phyloP scores from a whole-genome alignment of 92 coral and sea anemone species.

The Paramuricea clavata region DNA sequence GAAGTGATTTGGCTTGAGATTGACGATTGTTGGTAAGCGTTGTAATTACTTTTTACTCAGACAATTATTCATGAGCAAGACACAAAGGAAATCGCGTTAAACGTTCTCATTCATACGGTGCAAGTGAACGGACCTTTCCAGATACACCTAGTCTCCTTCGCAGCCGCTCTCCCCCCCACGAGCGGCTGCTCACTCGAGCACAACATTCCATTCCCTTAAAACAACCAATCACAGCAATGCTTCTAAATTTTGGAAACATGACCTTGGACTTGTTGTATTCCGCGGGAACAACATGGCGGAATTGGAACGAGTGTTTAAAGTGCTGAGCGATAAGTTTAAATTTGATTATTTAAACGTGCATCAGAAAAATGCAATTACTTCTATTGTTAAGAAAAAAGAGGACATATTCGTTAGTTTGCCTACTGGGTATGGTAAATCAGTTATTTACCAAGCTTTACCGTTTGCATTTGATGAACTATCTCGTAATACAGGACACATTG shows the following conservation, averaged over 20 bases:
- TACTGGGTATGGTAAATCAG: constrained; percentile 58
- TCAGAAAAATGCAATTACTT: background rate
- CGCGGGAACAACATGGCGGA: background rate
- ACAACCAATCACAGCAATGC: background rate
- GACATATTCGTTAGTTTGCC: constrained; percentile 56
- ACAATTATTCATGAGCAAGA: no score
- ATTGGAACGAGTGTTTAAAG: background rate
- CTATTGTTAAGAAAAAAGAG: constrained; percentile 7
- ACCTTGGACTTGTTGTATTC: background rate
- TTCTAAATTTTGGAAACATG: background rate
- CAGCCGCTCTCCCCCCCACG: background rate
- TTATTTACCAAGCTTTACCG: constrained; percentile 54
- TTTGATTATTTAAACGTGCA: background rate
- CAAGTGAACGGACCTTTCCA: no score
- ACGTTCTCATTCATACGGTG: no score
- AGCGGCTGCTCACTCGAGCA: background rate
- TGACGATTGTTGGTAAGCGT: no score
- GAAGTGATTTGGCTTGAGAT: no score
- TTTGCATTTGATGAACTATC: background rate
- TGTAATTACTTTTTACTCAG: no score
- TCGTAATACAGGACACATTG: constrained; percentile 46
- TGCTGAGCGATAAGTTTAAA: background rate
- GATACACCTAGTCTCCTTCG: no score
- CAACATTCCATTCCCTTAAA: background rate
- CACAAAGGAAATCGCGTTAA: no score